Percentiles rank a stretch among this genome's conserved stretches.
phyloP scores from a whole-genome alignment of 2,113 vertebrate species.

The Rafetus swinhoei region DNA sequence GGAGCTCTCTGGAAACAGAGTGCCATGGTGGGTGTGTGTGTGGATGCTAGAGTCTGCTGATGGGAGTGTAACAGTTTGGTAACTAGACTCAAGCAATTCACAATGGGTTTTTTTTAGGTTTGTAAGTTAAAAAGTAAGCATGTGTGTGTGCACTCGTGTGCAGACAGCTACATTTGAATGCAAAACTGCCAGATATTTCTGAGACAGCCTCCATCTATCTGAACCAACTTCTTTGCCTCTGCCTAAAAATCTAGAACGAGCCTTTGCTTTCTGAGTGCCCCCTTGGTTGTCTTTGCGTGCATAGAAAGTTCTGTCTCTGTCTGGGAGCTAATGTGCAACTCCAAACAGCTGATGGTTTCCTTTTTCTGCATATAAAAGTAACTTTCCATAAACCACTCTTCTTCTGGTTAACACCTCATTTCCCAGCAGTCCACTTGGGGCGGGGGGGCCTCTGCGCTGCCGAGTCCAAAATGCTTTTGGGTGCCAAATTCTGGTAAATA shows the following conservation, averaged over 20 bases:
- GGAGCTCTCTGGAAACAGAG: not conserved
- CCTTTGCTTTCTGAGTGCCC: not conserved
- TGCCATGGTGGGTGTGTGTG: accelerated
- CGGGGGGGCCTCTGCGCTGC: constrained; percentile 54
- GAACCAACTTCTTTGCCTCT: not conserved
- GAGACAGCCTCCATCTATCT: not conserved
- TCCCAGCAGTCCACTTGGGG: not conserved
- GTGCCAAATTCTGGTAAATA: constrained; percentile 17
- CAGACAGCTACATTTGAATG: accelerated
- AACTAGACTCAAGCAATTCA: accelerated
- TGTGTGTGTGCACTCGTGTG: accelerated
- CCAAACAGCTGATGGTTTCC: not conserved
- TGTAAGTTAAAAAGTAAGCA: not conserved
- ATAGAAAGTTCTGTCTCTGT: constrained; percentile 2
- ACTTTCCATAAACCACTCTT: not conserved
- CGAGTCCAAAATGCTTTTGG: constrained; percentile 33
- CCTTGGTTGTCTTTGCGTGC: not conserved
- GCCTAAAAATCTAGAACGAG: not conserved
- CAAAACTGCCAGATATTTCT: accelerated
- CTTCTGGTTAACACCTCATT: constrained; percentile 7
- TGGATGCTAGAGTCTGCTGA: accelerated
- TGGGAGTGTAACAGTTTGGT: not conserved
- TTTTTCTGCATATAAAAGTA: constrained; percentile 14
- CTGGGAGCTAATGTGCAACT: constrained; percentile 29
- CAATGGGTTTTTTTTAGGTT: accelerated